These are phyloP conservation scores for Macrobrachium nipponense DNA, from an alignment of 1,140 invertebrate genomes.

Conservation along the genomic window DNA sequence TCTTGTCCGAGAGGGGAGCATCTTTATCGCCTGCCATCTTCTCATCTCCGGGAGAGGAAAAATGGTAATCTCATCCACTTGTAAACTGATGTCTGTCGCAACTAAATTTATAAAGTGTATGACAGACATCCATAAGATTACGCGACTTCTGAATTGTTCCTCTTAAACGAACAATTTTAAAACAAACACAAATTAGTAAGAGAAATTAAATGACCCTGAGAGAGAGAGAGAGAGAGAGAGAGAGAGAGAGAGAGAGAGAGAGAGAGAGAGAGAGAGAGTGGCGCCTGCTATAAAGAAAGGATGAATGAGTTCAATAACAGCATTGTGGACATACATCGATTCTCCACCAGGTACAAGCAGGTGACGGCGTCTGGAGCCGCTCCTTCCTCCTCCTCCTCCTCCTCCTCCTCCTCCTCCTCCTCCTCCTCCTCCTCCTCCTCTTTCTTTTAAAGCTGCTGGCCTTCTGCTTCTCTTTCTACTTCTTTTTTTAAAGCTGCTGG, in stretches of 20 bases:
- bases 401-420: not conserved
- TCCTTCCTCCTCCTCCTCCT: not conserved
- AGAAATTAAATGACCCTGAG: not conserved
- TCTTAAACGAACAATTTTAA: no score
- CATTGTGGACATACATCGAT: no score
- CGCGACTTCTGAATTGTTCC: no score
- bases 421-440: not conserved
- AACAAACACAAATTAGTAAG: no score
- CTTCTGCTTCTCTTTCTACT: not conserved
- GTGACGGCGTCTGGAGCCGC: no score
- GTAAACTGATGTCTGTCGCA: no score
- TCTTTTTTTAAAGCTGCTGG: not conserved
- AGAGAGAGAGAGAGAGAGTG: constrained; percentile 16
- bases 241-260: not conserved
- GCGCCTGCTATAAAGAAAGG: not conserved
- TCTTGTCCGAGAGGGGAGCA: no score
- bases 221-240: constrained; percentile 7
- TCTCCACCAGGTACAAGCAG: not conserved
- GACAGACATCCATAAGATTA: no score
- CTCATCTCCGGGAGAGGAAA: no score
- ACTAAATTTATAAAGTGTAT: no score
- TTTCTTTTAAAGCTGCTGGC: not conserved
- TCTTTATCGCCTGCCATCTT: no score
- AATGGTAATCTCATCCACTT: no score
- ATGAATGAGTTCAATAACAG: not conserved